Evolutionary conservation across 2,113 vertebrate genomes (phyloP).

Genomic region (Oreochromis spilurus): DNA sequence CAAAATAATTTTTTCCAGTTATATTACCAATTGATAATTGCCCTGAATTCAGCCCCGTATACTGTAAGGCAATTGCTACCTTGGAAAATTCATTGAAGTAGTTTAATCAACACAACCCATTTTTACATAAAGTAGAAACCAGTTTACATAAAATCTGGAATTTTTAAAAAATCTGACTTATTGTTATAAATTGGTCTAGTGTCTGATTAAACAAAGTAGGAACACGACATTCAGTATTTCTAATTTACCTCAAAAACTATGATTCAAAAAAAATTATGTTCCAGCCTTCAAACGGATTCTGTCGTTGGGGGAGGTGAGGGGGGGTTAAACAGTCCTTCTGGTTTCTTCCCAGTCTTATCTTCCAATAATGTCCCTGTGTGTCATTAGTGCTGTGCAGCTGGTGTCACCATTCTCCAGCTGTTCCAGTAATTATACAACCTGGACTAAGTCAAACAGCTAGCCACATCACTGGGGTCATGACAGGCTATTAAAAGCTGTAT

Average conservation of each 20-base stretch:
- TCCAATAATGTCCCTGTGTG: constrained; percentile 2
- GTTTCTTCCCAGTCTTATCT: neutral
- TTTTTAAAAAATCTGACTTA: neutral
- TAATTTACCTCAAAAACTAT: neutral
- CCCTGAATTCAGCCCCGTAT: neutral
- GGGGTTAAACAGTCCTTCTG: neutral
- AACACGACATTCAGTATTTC: neutral
- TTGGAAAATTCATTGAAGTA: neutral
- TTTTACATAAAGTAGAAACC: neutral
- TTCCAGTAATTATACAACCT: constrained; percentile 53
- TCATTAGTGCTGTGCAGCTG: constrained; percentile 41
- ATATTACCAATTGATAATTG: neutral
- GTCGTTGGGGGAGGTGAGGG: neutral
- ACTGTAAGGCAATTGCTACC: neutral
- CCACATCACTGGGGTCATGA: neutral
- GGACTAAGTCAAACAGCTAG: constrained; percentile 3
- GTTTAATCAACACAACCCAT: neutral
- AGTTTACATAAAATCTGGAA: neutral
- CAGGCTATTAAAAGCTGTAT: neutral
- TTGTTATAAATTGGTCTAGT: neutral
- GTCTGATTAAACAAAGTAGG: neutral
- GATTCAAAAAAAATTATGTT: neutral
- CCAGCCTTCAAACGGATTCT: neutral
- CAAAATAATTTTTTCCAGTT: neutral
- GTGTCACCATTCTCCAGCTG: constrained; percentile 16